A percentile compares a stretch with the other conserved stretches of the same genome.
These are phyloP conservation scores for Pseudobourletiella spinata DNA, from an alignment of 1,140 invertebrate species.

Conservation along the genomic window DNA sequence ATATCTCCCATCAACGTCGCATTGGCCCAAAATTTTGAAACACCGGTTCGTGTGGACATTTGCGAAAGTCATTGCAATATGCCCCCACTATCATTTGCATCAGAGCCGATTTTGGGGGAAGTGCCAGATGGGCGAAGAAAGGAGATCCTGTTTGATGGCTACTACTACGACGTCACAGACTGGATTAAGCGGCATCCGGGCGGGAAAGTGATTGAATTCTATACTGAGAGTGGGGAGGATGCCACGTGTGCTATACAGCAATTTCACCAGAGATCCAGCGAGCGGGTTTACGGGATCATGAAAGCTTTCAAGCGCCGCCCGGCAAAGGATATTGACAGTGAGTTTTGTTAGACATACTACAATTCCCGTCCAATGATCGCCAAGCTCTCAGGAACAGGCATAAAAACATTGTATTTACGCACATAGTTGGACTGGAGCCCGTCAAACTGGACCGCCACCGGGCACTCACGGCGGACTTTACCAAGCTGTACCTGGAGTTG, in stretches of 20 bases:
- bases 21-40: no score
- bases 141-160: conserved; percentile 15
- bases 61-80: no score
- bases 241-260: conserved; percentile 24
- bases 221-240: conserved; percentile 16
- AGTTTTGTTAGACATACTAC: neutral
- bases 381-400: neutral
- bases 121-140: no score
- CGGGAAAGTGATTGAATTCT: conserved; percentile 27
- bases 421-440: no score
- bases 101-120: no score
- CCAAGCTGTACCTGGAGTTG: conserved; percentile 28
- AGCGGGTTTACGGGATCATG: conserved; percentile 13
- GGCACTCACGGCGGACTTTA: conserved; percentile 30
- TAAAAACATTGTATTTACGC: no score
- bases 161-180: conserved; percentile 16
- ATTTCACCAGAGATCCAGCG: conserved; percentile 19
- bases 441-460: conserved; percentile 17
- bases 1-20: no score
- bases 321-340: conserved; percentile 11
- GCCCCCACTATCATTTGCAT: no score
- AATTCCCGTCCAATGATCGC: neutral
- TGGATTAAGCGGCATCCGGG: conserved; percentile 17
- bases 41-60: no score
- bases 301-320: conserved; percentile 20